These are phyloP conservation scores for Brachionus angularis DNA, from an alignment of 1,140 invertebrate genomes.

Conservation along the genomic window DNA sequence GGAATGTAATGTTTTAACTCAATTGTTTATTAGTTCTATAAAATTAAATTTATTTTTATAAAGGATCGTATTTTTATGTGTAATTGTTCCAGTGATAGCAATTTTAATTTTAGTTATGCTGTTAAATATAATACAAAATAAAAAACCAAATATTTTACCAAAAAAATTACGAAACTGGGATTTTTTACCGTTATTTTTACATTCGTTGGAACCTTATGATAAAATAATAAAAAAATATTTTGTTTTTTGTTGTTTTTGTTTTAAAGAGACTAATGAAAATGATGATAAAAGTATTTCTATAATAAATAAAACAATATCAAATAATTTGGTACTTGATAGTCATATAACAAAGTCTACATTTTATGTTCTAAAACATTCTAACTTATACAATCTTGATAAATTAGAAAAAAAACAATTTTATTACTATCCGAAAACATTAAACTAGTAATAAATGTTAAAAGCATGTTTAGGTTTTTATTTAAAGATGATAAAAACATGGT, in stretches of 20 bases:
- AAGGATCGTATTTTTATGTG: conserved; percentile 8
- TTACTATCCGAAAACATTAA: too few relatives aligned
- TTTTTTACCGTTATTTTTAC: conserved; percentile 15
- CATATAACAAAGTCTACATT: neutral
- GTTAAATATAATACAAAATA: conserved; percentile 6
- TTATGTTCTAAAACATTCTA: neutral
- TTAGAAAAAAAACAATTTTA: too few relatives aligned
- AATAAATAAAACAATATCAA: neutral
- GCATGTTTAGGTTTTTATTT: too few relatives aligned
- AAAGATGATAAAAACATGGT: too few relatives aligned
- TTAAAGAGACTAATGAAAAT: neutral
- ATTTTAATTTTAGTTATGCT: neutral
- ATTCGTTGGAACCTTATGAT: conserved; percentile 40
- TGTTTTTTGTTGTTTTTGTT: too few relatives aligned
- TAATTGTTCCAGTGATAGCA: neutral
- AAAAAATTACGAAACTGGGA: conserved; percentile 10
- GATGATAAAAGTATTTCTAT: too few relatives aligned
- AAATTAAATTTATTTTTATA: neutral
- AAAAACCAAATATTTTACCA: neutral
- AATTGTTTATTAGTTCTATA: neutral
- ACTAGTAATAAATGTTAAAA: too few relatives aligned
- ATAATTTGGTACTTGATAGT: neutral
- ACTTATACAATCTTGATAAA: conserved; percentile 20
- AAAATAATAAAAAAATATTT: neutral
- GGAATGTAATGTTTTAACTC: conserved; percentile 47